Conservation (phyloP, 2,113 vertebrate species). For the Bubo scandiacus region DNA sequence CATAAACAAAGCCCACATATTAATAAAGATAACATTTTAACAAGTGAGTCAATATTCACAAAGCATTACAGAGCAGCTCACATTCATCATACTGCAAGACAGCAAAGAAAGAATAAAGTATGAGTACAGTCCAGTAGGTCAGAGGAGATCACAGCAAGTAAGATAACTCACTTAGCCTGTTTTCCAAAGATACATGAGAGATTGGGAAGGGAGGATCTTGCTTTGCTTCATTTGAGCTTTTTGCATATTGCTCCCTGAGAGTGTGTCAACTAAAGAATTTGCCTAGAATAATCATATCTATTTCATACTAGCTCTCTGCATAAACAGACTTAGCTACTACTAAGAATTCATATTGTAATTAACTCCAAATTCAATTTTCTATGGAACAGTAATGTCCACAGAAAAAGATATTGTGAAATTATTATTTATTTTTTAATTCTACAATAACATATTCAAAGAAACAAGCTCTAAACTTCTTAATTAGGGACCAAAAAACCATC, state of each 20-base stretch:
- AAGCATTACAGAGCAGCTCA: neutral
- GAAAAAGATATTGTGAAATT: neutral
- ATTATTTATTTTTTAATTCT: neutral
- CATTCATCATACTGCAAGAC: neutral
- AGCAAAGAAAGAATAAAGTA: neutral
- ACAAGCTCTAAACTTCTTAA: neutral
- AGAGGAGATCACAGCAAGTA: neutral
- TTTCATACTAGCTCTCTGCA: neutral
- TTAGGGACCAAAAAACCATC: neutral
- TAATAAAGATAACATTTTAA: neutral
- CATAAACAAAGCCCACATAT: neutral
- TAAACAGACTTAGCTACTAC: neutral
- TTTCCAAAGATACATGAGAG: neutral
- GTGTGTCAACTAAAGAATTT: neutral
- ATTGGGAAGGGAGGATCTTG: neutral
- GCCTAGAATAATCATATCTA: neutral
- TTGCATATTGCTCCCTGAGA: neutral
- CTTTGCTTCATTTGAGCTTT: neutral
- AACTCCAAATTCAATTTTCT: neutral
- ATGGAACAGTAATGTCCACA: neutral
- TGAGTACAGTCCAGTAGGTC: neutral
- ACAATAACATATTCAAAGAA: neutral
- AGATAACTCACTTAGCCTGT: neutral
- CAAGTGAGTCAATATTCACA: neutral
- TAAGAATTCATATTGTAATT: neutral